Evolutionary conservation across 2,113 vertebrate genomes (phyloP).

Genomic region (Channa maculata): DNA sequence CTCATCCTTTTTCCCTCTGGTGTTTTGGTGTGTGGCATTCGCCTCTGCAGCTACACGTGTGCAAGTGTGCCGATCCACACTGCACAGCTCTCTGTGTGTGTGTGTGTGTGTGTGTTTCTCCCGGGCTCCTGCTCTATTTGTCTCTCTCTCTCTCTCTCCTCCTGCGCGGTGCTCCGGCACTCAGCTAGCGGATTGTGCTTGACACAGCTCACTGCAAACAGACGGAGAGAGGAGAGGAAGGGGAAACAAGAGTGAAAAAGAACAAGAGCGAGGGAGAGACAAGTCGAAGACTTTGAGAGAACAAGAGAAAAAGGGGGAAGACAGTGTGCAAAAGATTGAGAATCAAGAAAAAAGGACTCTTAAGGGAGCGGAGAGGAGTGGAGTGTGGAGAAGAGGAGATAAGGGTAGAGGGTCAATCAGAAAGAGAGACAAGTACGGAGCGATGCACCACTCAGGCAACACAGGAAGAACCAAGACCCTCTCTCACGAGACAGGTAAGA

Average conservation of each 20-base stretch:
- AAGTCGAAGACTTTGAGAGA: conserved; percentile 48
- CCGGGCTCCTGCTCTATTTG: conserved; percentile 24
- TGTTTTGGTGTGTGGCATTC: conserved; percentile 56
- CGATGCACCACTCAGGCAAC: conserved; percentile 93
- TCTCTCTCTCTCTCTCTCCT: conserved; percentile 23
- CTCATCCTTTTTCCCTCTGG: conserved; percentile 39
- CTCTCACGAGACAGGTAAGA: conserved; percentile 96
- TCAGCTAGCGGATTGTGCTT: conserved; percentile 65
- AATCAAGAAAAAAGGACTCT: conserved; percentile 73
- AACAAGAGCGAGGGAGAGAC: conserved; percentile 64
- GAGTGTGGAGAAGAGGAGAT: conserved; percentile 87
- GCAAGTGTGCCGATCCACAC: conserved; percentile 54
- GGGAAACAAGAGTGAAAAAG: conserved; percentile 49
- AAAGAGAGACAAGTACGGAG: conserved; percentile 80
- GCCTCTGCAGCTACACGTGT: conserved; percentile 67
- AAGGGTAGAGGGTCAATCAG: conserved; percentile 84
- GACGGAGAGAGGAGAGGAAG: conserved; percentile 77
- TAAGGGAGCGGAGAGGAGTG: conserved; percentile 75
- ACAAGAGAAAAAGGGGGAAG: conserved; percentile 18
- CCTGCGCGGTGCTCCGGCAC: conserved; percentile 52
- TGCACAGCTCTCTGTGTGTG: conserved; percentile 22
- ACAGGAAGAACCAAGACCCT: conserved; percentile 93
- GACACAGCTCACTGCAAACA: conserved; percentile 72
- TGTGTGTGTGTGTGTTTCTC: conserved; percentile 2
- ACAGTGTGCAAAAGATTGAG: conserved; percentile 68